phyloP scores from a whole-genome alignment of 2,113 vertebrate species.

The Azemiops feae region DNA sequence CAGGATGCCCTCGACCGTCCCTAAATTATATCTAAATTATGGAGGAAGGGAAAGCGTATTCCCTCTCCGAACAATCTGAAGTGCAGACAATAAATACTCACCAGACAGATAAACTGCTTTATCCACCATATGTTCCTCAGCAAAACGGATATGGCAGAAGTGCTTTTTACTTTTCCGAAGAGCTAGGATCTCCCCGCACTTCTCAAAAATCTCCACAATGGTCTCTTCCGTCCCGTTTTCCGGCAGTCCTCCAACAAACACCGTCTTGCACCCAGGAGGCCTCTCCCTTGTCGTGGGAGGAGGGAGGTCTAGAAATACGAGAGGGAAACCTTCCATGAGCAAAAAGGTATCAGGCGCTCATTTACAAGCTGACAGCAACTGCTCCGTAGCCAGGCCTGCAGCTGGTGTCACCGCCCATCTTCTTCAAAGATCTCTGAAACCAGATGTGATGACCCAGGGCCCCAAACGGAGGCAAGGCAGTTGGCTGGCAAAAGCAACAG shows the following conservation, averaged over 20 bases:
- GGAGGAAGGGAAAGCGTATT: neutral
- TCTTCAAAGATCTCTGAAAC: neutral
- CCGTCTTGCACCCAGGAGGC: slow-evolving; percentile 93
- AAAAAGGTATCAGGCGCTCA: neutral
- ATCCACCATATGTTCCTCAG: slow-evolving; percentile 91
- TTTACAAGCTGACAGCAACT: neutral
- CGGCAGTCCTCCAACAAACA: slow-evolving; percentile 93
- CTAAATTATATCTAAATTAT: neutral
- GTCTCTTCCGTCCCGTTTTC: slow-evolving; percentile 90
- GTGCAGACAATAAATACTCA: slow-evolving; percentile 53
- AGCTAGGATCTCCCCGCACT: slow-evolving; percentile 91
- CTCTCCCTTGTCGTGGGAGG: slow-evolving; percentile 91
- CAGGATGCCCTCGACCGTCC: no score
- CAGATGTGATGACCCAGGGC: no score
- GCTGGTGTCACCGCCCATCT: neutral
- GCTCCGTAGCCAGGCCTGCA: neutral
- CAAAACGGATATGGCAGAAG: slow-evolving; percentile 94
- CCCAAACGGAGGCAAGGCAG: no score
- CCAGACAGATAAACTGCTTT: slow-evolving; percentile 93
- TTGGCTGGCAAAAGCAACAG: no score
- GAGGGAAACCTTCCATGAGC: slow-evolving; percentile 27
- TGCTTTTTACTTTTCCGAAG: slow-evolving; percentile 97
- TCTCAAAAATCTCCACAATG: slow-evolving; percentile 93
- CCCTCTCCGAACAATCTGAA: neutral
- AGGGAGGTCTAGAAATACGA: slow-evolving; percentile 80